phyloP scores from a whole-genome alignment of 2,113 vertebrate genomes.

The Ailuropoda melanoleuca region DNA sequence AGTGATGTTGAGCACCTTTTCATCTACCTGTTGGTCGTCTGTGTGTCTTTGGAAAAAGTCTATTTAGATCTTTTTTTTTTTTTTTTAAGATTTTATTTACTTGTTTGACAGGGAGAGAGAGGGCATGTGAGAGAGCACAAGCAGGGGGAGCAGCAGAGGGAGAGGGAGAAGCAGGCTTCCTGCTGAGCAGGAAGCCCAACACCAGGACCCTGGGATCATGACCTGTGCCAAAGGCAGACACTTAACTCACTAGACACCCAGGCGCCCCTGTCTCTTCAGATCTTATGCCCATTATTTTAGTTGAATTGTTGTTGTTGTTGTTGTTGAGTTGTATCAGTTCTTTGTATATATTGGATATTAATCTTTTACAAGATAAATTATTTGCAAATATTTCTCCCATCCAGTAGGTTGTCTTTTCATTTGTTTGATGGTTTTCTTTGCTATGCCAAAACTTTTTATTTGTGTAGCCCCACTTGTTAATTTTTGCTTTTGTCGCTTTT shows the following conservation, averaged over 20 bases:
- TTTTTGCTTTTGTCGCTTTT: neutral
- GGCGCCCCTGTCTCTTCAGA: too few species aligned
- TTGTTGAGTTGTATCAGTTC: neutral
- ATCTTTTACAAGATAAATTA: neutral
- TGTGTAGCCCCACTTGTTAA: neutral
- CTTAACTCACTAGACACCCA: too few species aligned
- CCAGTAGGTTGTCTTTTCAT: neutral
- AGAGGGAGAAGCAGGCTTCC: too few species aligned
- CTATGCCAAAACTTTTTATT: neutral
- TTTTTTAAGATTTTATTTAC: too few species aligned
- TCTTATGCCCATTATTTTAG: neutral
- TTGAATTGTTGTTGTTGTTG: neutral
- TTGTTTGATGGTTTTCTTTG: neutral
- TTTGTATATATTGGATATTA: neutral
- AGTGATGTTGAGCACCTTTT: neutral
- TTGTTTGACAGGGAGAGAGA: too few species aligned
- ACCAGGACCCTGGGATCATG: too few species aligned
- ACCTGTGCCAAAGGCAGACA: too few species aligned
- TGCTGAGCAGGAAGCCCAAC: too few species aligned
- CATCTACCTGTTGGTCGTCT: neutral
- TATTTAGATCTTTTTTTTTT: neutral
- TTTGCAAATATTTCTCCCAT: neutral
- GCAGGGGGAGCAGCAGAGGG: too few species aligned
- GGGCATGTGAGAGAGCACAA: too few species aligned
- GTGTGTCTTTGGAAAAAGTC: neutral